These are phyloP conservation scores for Florisuga fusca DNA, from an alignment of 2,797 vertebrate genomes.

Conservation along the genomic window DNA sequence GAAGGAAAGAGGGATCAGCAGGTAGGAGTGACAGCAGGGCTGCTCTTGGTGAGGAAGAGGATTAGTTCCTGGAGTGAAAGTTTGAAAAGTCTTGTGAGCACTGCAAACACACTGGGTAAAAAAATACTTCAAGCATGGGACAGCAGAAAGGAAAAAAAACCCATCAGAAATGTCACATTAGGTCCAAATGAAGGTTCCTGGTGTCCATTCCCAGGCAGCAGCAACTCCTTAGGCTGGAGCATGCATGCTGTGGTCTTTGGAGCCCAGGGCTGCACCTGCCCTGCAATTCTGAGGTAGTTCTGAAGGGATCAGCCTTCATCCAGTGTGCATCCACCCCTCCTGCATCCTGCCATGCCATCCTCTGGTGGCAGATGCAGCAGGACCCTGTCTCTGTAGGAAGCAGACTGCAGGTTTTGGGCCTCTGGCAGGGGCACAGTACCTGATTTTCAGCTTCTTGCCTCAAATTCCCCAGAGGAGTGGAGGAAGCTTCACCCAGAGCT, in stretches of 20 bases:
- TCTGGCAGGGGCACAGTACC: neutral
- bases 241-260: neutral
- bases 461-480: neutral
- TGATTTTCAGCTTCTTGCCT: neutral
- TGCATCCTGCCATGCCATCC: neutral
- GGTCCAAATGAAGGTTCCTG: neutral
- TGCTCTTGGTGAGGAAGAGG: neutral
- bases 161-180: neutral
- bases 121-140: neutral
- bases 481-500: neutral
- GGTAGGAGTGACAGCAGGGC: neutral
- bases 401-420: neutral
- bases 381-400: neutral
- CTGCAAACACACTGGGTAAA: neutral
- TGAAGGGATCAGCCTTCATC: neutral
- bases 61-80: neutral
- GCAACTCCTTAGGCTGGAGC: neutral
- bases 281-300: neutral
- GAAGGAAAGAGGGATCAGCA: neutral
- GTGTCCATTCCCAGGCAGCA: neutral
- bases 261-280: neutral
- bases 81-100: neutral
- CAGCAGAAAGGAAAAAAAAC: neutral
- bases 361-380: accelerated
- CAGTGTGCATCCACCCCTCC: neutral